Evolutionary conservation across 1,140 invertebrate species (phyloP).

Genomic region (Euwallacea fornicatus): DNA sequence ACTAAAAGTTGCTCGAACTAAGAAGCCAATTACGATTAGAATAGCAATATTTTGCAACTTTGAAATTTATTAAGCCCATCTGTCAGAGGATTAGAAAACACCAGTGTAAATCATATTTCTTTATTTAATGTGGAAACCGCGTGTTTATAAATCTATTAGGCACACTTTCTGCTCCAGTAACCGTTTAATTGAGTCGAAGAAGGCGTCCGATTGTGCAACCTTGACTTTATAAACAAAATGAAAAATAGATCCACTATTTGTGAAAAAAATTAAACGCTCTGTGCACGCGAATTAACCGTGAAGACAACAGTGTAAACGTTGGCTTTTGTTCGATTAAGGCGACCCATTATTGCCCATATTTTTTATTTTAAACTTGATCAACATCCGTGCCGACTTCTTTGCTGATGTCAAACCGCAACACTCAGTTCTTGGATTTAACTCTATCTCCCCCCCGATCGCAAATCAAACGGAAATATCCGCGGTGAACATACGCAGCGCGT

Average conservation of each 20-base stretch:
- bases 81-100: constrained; percentile 1
- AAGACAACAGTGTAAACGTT: constrained; percentile 4
- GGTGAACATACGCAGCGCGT: too few relatives aligned
- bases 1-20: not conserved
- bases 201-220: constrained; percentile 20
- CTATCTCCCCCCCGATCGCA: too few relatives aligned
- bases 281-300: constrained; percentile 4
- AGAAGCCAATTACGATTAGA: constrained; percentile 9
- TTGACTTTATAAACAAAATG: constrained; percentile 20
- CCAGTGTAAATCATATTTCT: constrained; percentile 15
- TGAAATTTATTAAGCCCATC: constrained; percentile 18
- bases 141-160: constrained; percentile 28
- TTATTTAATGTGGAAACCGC: constrained; percentile 22
- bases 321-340: constrained; percentile 7
- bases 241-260: constrained; percentile 18
- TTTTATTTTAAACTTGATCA: too few relatives aligned
- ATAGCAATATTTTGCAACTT: constrained; percentile 10
- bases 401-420: too few relatives aligned
- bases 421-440: too few relatives aligned
- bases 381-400: too few relatives aligned
- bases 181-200: constrained; percentile 27
- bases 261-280: constrained; percentile 1
- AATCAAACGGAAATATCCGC: too few relatives aligned
- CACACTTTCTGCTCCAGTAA: constrained; percentile 29
- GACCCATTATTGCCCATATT: too few relatives aligned